phyloP scores from a whole-genome alignment of 2,113 vertebrate genomes.

The Sceloporus tristichus region DNA sequence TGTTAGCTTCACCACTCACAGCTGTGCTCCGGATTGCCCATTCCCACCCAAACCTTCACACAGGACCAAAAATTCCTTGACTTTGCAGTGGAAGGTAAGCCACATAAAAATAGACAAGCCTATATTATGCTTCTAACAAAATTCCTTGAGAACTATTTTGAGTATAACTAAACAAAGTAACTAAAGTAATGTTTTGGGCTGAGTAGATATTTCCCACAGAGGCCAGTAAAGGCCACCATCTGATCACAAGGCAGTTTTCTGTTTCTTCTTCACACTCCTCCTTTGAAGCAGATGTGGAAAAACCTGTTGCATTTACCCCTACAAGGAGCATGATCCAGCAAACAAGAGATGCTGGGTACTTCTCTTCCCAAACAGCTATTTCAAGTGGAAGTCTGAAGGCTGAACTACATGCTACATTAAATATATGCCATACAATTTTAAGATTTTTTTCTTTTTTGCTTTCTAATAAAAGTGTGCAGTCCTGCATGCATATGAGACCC shows the following conservation, averaged over 20 bases:
- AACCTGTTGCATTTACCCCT: not conserved
- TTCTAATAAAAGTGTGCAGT: no score
- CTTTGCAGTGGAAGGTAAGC: conserved; percentile 96
- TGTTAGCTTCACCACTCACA: conserved; percentile 91
- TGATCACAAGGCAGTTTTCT: not conserved
- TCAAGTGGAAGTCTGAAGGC: no score
- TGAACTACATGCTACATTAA: no score
- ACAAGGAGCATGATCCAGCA: not conserved
- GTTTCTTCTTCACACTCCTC: not conserved
- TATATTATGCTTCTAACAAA: not conserved
- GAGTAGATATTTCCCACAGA: not conserved
- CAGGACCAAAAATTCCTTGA: conserved; percentile 92
- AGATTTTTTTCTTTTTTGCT: no score
- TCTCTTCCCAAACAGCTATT: not conserved
- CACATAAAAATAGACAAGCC: not conserved
- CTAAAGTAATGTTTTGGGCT: not conserved
- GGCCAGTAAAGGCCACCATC: not conserved
- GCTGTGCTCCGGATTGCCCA: conserved; percentile 91
- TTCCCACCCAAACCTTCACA: conserved; percentile 90
- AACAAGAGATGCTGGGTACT: not conserved
- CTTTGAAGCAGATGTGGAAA: not conserved
- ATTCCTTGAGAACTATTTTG: not conserved
- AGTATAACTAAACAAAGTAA: not conserved
- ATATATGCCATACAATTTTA: no score
- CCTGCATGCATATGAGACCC: no score